Evolutionary conservation across 2,888 invertebrate species (phyloP).

Genomic region (Pherbina coryleti): DNA sequence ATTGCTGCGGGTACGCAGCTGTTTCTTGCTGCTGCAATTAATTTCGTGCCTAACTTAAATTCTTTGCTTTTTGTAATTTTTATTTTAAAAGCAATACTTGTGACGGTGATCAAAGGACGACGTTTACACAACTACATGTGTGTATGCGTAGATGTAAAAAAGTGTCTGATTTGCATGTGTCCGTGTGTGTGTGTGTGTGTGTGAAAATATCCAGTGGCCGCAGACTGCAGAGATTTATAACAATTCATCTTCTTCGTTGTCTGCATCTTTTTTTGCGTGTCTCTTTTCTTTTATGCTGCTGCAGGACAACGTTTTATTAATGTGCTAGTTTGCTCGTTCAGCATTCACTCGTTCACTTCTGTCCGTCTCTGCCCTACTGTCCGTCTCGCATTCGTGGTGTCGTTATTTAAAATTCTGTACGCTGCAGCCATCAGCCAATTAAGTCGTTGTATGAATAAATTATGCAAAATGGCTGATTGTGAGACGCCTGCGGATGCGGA

Average conservation of each 20-base stretch:
- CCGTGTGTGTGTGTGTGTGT: neutral
- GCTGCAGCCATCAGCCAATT: conserved; percentile 30
- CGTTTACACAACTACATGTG: too few relatives aligned
- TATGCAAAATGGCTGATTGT: conserved; percentile 28
- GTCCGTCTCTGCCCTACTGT: neutral
- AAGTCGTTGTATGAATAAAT: conserved; percentile 34
- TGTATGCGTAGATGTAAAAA: neutral
- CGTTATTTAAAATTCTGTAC: conserved; percentile 29
- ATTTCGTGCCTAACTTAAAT: neutral
- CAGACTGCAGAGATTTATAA: conserved; percentile 13
- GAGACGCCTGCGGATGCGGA: conserved; percentile 15
- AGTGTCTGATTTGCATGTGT: neutral
- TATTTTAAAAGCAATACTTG: neutral
- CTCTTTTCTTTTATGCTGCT: neutral
- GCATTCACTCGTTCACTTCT: neutral
- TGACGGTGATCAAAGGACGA: too few relatives aligned
- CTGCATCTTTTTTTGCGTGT: neutral
- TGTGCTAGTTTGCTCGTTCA: neutral
- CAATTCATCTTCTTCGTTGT: neutral
- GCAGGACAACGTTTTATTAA: neutral
- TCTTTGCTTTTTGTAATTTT: neutral
- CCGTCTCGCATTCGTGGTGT: neutral
- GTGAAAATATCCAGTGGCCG: neutral
- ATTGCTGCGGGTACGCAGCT: too few relatives aligned
- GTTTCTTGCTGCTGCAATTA: too few relatives aligned